Evolutionary conservation across 2,797 vertebrate genomes (phyloP), one percentile per base, ranked within the genome.

Genomic region (Champsocephalus gunnari): DNA sequence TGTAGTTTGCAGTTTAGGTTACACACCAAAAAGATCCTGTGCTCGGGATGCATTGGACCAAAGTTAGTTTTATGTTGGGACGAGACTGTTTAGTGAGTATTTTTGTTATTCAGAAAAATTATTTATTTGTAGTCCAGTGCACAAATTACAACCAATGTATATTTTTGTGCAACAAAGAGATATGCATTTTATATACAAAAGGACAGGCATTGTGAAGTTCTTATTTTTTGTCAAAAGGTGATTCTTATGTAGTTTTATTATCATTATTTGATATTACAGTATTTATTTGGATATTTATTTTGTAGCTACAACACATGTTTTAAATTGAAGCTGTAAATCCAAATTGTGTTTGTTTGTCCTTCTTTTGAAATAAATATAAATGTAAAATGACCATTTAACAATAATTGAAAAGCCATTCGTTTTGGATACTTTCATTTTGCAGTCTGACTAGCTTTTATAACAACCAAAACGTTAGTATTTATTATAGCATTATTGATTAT

Each of bases 61-160:
- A 87, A 82, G 77, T 63, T 47, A 17, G 77, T 10, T 75, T 81
- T 6, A 48, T 76, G 77, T 50, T 79, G 64, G 44, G 0, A 3
- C 56, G 9, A 6, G 10, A 32, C 0, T 28, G 41, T 1, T 3
- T 0, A 19, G 0, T 49, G 34, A 3, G 54, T 32, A 19, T 12
- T 56, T 44, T 67, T 6, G 19, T 50, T 58, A 1, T 19, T 54
- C 13, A 24, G 1, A 34, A 44, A 57, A 48, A 7, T 12, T 21
- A 8, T 65, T 56, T 12, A n/a, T 48, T 75, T 47, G 47, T 1
- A 76, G 10, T 24, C 13, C 44, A 2, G 38, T 17, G 17, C 21
- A 48, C 2, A 19, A 47, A 57, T 41, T 16, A 9, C 12, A 63
- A 56, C 0, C 12, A 43, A 0, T 24, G 12, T 28, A 45, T 7